Evolutionary conservation across 2,797 vertebrate species (phyloP).

Genomic region (Pterois miles): DNA sequence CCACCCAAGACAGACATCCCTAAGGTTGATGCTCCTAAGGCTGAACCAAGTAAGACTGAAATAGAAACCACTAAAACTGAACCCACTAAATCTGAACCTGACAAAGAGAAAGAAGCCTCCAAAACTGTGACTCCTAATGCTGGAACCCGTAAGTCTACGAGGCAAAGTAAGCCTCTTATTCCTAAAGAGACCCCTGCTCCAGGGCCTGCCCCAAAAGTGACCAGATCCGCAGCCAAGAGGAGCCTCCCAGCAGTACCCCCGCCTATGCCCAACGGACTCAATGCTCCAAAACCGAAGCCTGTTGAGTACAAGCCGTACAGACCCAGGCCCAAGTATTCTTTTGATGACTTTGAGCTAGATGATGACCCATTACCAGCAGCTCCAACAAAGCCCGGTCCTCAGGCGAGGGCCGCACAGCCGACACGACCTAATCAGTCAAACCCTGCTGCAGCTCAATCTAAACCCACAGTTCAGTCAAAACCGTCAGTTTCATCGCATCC

Average conservation of each 20-base stretch:
- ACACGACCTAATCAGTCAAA: conserved; percentile 36
- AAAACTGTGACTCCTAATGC: conserved; percentile 28
- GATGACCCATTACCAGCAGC: conserved; percentile 74
- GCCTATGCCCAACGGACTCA: conserved; percentile 85
- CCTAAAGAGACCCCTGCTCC: conserved; percentile 47
- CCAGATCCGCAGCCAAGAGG: conserved; percentile 69
- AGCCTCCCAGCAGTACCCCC: conserved; percentile 80
- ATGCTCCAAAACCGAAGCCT: conserved; percentile 72
- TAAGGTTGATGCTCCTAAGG: conserved; percentile 33
- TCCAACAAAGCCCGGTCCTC: conserved; percentile 32
- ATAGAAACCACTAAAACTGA: conserved; percentile 6
- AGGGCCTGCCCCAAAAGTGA: conserved; percentile 64
- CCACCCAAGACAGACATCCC: conserved; percentile 48
- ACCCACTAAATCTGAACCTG: conserved; percentile 30
- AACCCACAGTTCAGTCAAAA: conserved; percentile 30
- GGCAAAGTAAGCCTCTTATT: conserved; percentile 62
- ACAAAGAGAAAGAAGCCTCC: conserved; percentile 15
- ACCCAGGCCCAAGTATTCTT: conserved; percentile 83
- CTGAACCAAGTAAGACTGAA: conserved; percentile 43
- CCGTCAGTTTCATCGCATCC: conserved; percentile 34
- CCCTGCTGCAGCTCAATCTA: conserved; percentile 16
- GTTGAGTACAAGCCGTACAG: conserved; percentile 85
- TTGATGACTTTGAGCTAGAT: conserved; percentile 86
- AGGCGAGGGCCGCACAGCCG: conserved; percentile 12
- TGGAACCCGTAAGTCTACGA: conserved; percentile 65